phyloP scores from a whole-genome alignment of 2,113 vertebrate species.

The Vicugna pacos region DNA sequence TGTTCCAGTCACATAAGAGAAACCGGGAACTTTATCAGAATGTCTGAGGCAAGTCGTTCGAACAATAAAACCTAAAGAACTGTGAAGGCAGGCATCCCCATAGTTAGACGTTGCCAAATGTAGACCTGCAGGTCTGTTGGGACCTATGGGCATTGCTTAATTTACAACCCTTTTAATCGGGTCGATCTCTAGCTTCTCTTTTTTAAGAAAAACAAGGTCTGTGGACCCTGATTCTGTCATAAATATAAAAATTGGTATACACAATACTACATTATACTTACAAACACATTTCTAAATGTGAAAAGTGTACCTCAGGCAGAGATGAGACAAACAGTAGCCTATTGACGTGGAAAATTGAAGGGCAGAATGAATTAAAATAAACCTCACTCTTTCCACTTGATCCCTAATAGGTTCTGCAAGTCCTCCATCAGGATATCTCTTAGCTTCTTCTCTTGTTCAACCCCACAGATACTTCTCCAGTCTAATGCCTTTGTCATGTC shows the following conservation, averaged over 20 bases:
- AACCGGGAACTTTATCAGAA: constrained; percentile 38
- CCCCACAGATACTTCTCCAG: not conserved
- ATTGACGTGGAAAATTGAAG: not conserved
- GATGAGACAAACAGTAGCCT: not conserved
- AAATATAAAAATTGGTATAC: not conserved
- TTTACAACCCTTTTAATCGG: not conserved
- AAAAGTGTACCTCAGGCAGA: not conserved
- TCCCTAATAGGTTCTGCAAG: not conserved
- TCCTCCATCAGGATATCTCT: not conserved
- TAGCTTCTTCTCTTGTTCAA: not conserved
- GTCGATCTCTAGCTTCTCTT: not conserved
- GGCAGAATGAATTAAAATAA: not conserved
- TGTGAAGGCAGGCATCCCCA: not conserved
- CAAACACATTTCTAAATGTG: constrained; percentile 31
- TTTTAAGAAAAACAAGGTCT: not conserved
- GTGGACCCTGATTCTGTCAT: not conserved
- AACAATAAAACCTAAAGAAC: constrained; percentile 58
- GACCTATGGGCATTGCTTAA: not conserved
- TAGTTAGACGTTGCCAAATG: not conserved
- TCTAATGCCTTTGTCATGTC: not conserved
- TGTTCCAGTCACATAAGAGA: constrained; percentile 17
- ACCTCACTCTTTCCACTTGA: not conserved
- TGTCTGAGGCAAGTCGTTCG: constrained; percentile 57
- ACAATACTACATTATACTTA: not conserved
- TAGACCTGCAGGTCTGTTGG: not conserved